Evolutionary conservation across 2,797 vertebrate species (phyloP).

Genomic region (Odontamblyopus lacepedii): DNA sequence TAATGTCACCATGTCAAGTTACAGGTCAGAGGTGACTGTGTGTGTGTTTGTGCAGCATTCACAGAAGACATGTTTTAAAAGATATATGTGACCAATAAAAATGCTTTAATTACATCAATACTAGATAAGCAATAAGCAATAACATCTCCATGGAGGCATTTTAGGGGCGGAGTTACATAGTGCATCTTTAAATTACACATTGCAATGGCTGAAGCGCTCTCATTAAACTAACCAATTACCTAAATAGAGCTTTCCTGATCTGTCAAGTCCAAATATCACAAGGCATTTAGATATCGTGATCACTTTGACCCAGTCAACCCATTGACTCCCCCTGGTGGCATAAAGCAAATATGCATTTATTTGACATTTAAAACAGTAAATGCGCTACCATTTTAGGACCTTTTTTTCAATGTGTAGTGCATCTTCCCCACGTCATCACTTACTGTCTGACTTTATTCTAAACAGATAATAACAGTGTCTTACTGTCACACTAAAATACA

Average conservation of each 20-base stretch:
- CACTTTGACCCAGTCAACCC: not conserved
- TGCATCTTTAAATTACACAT: not conserved
- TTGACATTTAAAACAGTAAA: not conserved
- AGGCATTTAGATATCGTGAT: not conserved
- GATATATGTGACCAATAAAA: not conserved
- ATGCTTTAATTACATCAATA: not conserved
- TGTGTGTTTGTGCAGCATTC: too few species aligned
- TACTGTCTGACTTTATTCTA: not conserved
- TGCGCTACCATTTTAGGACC: not conserved
- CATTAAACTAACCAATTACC: not conserved
- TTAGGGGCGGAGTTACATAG: not conserved
- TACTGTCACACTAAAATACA: conserved; percentile 2
- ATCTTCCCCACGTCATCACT: not conserved
- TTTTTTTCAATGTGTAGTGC: not conserved
- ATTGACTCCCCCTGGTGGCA: not conserved
- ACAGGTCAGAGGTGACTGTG: too few species aligned
- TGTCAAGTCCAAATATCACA: not conserved
- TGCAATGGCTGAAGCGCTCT: not conserved
- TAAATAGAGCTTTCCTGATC: not conserved
- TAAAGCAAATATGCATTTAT: not conserved
- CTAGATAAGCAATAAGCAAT: not conserved
- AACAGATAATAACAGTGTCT: not conserved
- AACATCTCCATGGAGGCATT: not conserved
- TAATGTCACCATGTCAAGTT: too few species aligned
- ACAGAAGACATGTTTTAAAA: too few species aligned